Evolutionary conservation across 2,888 invertebrate species (phyloP), one percentile per base, ranked within the genome.

Genomic region (Drosophila antonietae): DNA sequence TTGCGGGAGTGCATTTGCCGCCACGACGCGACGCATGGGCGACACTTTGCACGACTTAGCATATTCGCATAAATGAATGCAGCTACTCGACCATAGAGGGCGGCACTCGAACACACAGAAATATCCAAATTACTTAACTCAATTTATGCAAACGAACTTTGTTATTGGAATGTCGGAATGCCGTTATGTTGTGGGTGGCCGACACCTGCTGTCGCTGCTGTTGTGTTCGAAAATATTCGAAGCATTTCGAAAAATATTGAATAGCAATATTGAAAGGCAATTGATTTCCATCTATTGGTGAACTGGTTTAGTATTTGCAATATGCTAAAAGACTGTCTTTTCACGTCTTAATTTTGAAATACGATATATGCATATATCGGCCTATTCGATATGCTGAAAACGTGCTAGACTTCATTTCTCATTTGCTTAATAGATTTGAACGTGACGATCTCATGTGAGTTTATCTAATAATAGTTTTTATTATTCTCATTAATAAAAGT

Each of bases 31-130:
- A 58, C 57, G 60, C 70, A 73, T 57, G 67, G 66, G 58, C 68
- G 63, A 81, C 60, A 69, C 76, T 72, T 51, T 61, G 60, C 53
- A 59, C 57, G 68, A 58, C 57, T 65, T 71, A 56, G 61, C 74
- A 88, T 85, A 66, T 60, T 82, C 83, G 85, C 83, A 88, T 83
- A 88, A 88, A 82, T 83, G 69, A 73, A 73, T 77, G 80, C 68
- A 57, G 64, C 60, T 51, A 57, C 31, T 12, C 62, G 44, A 74
- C 58, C 57, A 33, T n/a, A 57, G 57, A 23, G 57, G 57, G 57
- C 57, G 57, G 20, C 33, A 44, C 39, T n/a, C 39, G 1, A 55
- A 12, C 37, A 53, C 6, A 31, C 3, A 14, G 3, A 39, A n/a
- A 55, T 41, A 31, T 31, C 39, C 55, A 41, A 41, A 55, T 77